phyloP scores from a whole-genome alignment of 2,888 invertebrate species.

The Pachymerium ferrugineum region DNA sequence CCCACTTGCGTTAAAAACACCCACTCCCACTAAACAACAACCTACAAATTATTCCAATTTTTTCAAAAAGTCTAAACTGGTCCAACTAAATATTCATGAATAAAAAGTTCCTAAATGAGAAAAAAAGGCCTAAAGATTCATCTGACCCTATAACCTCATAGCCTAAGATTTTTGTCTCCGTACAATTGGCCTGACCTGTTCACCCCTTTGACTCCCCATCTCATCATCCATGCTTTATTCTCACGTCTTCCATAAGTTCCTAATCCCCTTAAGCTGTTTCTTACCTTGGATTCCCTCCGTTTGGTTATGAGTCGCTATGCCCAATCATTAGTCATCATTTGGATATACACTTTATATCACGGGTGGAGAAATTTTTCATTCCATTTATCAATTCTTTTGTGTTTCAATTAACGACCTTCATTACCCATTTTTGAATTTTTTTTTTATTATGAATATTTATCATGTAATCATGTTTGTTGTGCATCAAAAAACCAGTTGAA shows the following conservation, averaged over 20 bases:
- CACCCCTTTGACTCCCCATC: background rate
- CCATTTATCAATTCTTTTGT: background rate
- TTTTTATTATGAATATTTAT: background rate
- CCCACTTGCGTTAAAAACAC: background rate
- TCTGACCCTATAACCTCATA: background rate
- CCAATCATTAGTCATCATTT: conserved; percentile 11
- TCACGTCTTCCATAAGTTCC: conserved; percentile 3
- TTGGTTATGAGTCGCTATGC: background rate
- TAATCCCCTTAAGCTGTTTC: background rate
- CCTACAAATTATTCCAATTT: background rate
- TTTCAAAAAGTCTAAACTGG: background rate
- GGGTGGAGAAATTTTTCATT: background rate
- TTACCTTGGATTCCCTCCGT: background rate
- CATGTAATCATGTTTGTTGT: background rate
- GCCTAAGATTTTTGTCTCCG: conserved; percentile 1
- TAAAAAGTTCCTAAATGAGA: background rate
- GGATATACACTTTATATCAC: background rate
- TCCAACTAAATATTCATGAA: background rate
- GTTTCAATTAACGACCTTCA: background rate
- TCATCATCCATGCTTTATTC: background rate
- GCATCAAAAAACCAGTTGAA: background rate
- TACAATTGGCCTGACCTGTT: background rate
- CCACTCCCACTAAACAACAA: background rate
- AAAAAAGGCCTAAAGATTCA: background rate
- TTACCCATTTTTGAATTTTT: background rate